Conservation (phyloP, 2,113 vertebrate species). For the Copsychus sechellarum region DNA sequence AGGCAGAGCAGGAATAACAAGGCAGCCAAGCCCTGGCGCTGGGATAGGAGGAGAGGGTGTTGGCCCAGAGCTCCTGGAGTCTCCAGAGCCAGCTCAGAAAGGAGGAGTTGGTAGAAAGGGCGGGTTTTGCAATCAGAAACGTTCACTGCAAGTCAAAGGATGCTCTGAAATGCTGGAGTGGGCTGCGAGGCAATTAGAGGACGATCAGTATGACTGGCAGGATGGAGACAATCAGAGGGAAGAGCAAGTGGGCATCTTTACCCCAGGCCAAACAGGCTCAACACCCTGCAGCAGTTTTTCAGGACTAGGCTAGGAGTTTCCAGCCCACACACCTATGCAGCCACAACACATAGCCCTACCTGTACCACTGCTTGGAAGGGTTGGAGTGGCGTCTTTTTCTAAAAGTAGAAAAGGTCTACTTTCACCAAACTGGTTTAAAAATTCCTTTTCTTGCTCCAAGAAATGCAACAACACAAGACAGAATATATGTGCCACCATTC, state of each 20-base stretch:
- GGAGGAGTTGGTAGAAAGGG: neutral
- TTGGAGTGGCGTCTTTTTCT: neutral
- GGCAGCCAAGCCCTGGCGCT: rapidly evolving
- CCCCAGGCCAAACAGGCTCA: neutral
- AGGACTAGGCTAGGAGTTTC: neutral
- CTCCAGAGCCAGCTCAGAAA: neutral
- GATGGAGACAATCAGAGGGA: neutral
- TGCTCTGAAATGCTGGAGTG: neutral
- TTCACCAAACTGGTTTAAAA: neutral
- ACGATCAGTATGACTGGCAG: neutral
- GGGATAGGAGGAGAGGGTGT: neutral
- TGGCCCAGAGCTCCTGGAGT: neutral
- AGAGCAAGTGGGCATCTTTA: neutral
- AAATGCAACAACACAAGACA: neutral
- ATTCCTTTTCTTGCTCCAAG: neutral
- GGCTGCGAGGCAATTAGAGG: neutral
- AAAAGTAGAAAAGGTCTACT: neutral
- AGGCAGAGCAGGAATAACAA: slow-evolving; percentile 17
- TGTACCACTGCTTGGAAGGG: neutral
- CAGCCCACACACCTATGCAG: neutral
- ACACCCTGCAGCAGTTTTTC: neutral
- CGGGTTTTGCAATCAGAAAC: rapidly evolving
- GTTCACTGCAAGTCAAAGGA: neutral
- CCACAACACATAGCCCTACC: neutral
- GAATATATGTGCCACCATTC: rapidly evolving